Base-by-base conservation (phyloP, 64 coral and sea anemone species). In the Exaiptasia diaphana region DNA sequence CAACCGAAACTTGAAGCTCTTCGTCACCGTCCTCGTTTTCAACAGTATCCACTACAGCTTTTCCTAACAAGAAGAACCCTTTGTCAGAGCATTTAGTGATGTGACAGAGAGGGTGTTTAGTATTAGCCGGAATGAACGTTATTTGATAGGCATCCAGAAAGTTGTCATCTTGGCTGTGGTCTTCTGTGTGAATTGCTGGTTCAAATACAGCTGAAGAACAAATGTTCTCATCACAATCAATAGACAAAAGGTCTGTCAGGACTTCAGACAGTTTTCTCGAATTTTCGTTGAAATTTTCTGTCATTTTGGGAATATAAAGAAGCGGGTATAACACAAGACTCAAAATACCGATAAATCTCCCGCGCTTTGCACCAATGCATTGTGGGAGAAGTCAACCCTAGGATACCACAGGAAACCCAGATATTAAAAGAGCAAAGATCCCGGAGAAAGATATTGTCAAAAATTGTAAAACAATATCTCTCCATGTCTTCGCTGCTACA, bases 31-130 rank as follows among this genome's bases (percentile, higher is more conserved):
- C 85, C 2, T 67, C 85, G 10, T 68, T 29, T 27, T 61, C n/a
- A 15, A 14, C 20, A 53, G 55, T 74, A 23, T 79, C 67, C 31
- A 45, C 72, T 31, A 88, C 68, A 4, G 69, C 35, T 77, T 67
- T 68, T 54, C 20, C 74, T 48, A 77, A 65, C 56, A 71, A 50
- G 14, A 71, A 94, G 36, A 85, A 94, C 24, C 31, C 72, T 17
- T 21, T 57, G 33, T 68, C 50, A 39, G 64, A 55, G 46, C 81
- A 89, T 77, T 32, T 83, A 60, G 67, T 68, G 75, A 89, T 82
- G 76, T 85, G 46, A 71, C 36, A 18, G 38, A 94, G 75, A 4
- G 91, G 91, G 79, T 94, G 91, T 17, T 83, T 74, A 11, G 86
- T 85, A 37, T 80, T 85, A 15, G 86, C 73, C 53, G 91, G 86